phyloP scores from a whole-genome alignment of 1,140 invertebrate genomes.

The Eriocheir sinensis region DNA sequence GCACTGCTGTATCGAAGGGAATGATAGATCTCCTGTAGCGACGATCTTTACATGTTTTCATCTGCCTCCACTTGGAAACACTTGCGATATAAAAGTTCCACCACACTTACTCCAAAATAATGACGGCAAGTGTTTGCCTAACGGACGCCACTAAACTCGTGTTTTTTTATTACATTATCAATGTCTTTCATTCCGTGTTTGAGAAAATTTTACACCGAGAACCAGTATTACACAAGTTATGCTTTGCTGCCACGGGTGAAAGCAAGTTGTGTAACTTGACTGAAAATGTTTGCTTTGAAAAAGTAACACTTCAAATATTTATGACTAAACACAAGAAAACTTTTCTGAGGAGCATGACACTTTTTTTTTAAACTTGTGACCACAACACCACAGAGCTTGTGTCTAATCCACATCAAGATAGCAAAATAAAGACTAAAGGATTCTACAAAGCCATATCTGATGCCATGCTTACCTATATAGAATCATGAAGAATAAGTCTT shows the following conservation, averaged over 20 bases:
- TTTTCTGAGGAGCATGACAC: neutral
- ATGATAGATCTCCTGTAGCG: neutral
- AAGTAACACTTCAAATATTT: neutral
- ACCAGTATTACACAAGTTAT: neutral
- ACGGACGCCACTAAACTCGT: neutral
- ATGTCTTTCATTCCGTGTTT: neutral
- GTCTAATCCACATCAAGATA: slow-evolving; percentile 20
- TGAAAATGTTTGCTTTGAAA: neutral
- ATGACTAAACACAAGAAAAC: neutral
- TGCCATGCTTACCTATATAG: slow-evolving; percentile 30
- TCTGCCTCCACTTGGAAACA: too few relatives aligned
- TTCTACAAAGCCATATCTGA: slow-evolving; percentile 36
- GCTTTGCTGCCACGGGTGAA: neutral
- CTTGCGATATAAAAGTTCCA: neutral
- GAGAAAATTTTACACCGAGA: neutral
- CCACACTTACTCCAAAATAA: neutral
- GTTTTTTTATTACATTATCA: neutral
- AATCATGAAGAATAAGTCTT: slow-evolving; percentile 7
- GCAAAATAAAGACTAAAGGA: slow-evolving; percentile 6
- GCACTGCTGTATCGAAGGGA: neutral
- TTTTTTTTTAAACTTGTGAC: neutral
- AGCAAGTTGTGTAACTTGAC: neutral
- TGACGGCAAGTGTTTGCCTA: neutral
- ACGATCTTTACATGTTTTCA: too few relatives aligned
- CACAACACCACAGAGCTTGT: neutral